Base-by-base conservation (phyloP, 1,140 invertebrate species). In the Zaprionus lachaisei region DNA sequence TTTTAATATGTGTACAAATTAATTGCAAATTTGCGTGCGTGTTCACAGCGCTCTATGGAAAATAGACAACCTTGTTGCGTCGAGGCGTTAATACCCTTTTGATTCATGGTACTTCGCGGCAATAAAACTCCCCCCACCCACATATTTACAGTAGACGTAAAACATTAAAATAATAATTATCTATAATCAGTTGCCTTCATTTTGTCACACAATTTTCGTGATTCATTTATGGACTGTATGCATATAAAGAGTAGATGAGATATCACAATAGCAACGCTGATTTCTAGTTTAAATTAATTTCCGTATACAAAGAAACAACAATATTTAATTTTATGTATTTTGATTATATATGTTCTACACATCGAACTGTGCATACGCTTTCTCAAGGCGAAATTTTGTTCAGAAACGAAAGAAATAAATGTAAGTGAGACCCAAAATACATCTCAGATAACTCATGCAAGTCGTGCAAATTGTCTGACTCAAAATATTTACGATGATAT, bases 21-120 rank as follows among this genome's bases (percentile, higher is more conserved):
- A 76, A 72, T 76, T 72, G 61, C 61, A 61, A 76, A 72, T 76
- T 72, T 76, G 73, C 73, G 73, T 76, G 73, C 73, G 61, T 72
- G 68, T 61, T 65, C 60, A 38, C 37, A 34, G n/a, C 54, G 57
- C 15, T 64, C 47, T 57, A 60, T 15, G n/a, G 47, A 61, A 61
- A 60, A 61, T 24, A 34, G 15, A 44, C 17, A 51, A 49, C 17
- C 22, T 14, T 34, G 17, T 49, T 22, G 22, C 22, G 66, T 14
- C 34, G 54, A 64, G 22, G 28, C 1, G n/a, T 0, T 51, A 63
- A 75, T 75, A 75, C 72, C 24, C 72, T 75, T 24, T 31, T 24
- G 41, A 47, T 47, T 47, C 7, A 20, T 9, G 7, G 41, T 47
- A 47, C n/a, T 47, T 47, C 7, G 17, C 41, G 41, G 47, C 20